Evolutionary conservation across 2,888 invertebrate species (phyloP).

Genomic region (Eupithecia insigniata): DNA sequence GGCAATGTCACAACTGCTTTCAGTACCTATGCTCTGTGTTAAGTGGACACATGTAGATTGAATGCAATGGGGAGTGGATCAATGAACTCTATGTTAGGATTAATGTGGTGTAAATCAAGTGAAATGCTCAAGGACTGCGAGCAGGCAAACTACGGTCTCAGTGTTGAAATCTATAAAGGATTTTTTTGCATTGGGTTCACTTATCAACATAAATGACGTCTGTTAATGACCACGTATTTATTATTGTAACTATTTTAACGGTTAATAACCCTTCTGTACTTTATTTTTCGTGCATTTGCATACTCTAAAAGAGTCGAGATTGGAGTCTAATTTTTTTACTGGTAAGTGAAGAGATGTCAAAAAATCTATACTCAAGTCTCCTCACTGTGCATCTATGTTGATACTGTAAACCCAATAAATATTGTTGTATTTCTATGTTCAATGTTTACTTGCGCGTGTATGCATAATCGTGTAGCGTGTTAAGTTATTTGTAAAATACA

Average conservation of each 20-base stretch:
- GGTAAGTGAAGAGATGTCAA: neutral
- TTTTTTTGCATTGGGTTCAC: conserved; percentile 5
- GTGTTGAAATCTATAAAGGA: conserved; percentile 19
- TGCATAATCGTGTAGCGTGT: conserved; percentile 2
- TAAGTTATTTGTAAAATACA: neutral
- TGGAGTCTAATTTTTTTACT: neutral
- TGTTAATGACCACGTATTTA: neutral
- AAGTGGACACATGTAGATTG: conserved; percentile 17
- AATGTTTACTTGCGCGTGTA: conserved; percentile 6
- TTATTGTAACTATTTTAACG: neutral
- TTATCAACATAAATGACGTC: neutral
- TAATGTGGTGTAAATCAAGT: conserved; percentile 19
- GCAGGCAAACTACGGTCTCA: conserved; percentile 25
- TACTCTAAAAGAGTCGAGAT: neutral
- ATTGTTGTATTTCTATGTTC: conserved; percentile 17
- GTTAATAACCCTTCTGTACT: neutral
- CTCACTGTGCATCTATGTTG: neutral
- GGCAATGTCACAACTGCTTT: neutral
- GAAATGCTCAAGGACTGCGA: conserved; percentile 30
- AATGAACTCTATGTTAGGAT: conserved; percentile 24
- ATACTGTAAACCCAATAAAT: conserved; percentile 8
- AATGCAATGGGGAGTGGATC: conserved; percentile 30
- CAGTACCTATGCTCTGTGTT: neutral
- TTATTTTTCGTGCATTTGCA: neutral
- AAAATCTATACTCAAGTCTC: conserved; percentile 12